Percentiles rank a stretch among this genome's conserved stretches.
Conservation (phyloP, 2,113 vertebrate species). For the Brienomyrus longianalis region DNA sequence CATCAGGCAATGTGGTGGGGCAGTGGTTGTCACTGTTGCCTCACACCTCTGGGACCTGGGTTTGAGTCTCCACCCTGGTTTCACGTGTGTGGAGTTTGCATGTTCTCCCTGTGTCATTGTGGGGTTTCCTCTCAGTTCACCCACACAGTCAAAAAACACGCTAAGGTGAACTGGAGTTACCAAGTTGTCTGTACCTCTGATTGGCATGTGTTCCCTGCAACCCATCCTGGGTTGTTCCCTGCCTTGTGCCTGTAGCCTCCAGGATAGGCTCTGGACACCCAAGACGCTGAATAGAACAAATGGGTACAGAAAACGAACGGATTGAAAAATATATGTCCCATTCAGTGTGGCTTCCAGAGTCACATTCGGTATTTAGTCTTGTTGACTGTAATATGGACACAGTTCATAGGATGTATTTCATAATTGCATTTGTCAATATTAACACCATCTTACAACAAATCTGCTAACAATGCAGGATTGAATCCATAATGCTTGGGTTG, state of each 20-base stretch:
- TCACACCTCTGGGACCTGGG: too few relatives aligned
- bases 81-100: neutral
- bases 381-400: neutral
- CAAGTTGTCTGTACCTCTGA: neutral
- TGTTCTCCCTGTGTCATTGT: neutral
- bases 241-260: neutral
- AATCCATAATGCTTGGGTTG: neutral
- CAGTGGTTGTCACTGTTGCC: too few relatives aligned
- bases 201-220: neutral
- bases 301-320: neutral
- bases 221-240: neutral
- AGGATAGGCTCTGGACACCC: neutral
- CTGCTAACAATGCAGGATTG: neutral
- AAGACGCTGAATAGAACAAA: neutral
- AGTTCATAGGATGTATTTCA: neutral
- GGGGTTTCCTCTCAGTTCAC: neutral
- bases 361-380: neutral
- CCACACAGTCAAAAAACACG: neutral
- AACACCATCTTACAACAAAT: neutral
- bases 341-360: neutral
- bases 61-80: neutral
- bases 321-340: neutral
- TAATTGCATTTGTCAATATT: neutral
- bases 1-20: neutral
- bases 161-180: neutral